phyloP scores from a whole-genome alignment of 2,797 vertebrate genomes.

The Platyrinchus mystaceus region DNA sequence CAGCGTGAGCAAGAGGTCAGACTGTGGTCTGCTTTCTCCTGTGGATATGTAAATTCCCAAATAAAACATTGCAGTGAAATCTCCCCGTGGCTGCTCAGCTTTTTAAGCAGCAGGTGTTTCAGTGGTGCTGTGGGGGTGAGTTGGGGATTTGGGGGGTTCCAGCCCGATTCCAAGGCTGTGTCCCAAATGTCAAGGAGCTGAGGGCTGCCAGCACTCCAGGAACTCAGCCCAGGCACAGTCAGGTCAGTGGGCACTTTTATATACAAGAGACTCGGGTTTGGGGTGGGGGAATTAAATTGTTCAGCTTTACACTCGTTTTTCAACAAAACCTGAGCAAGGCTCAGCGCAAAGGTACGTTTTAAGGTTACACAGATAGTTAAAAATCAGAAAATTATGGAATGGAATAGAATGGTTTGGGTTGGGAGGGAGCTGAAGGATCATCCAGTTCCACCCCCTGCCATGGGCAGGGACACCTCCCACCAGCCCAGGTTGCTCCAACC shows the following conservation, averaged over 20 bases:
- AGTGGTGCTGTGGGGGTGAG: background rate
- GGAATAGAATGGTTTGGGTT: background rate
- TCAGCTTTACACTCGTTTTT: rapidly evolving
- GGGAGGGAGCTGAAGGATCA: background rate
- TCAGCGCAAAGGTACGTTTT: background rate
- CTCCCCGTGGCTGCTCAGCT: background rate
- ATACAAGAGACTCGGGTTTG: background rate
- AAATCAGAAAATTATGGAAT: background rate
- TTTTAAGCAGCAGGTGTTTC: rapidly evolving
- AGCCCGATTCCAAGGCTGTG: background rate
- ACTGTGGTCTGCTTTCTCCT: slow-evolving; percentile 69
- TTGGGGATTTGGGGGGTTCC: background rate
- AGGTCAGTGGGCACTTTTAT: background rate
- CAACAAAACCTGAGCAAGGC: background rate
- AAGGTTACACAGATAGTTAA: background rate
- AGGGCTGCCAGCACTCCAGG: background rate
- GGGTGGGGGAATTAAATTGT: background rate
- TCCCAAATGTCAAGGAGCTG: background rate
- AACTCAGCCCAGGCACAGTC: background rate
- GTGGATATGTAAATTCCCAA: slow-evolving; percentile 80
- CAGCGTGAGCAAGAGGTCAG: slow-evolving; percentile 40
- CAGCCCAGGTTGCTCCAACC: rapidly evolving
- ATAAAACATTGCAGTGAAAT: slow-evolving; percentile 79
- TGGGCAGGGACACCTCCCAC: background rate
- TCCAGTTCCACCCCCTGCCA: background rate